Conservation (phyloP, 2,113 vertebrate genomes). For the Oreotragus oreotragus region DNA sequence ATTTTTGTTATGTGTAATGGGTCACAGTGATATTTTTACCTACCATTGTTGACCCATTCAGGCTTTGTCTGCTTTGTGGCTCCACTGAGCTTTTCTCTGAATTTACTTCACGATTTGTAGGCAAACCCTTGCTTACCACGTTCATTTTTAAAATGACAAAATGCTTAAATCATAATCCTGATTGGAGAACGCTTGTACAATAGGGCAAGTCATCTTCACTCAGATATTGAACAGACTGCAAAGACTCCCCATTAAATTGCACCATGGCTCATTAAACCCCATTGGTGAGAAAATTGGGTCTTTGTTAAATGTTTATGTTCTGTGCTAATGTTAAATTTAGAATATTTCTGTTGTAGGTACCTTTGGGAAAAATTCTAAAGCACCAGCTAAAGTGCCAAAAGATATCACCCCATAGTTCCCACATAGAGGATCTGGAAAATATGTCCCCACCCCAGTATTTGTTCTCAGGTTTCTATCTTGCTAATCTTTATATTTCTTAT, state of each 20-base stretch:
- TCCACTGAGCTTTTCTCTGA: neutral
- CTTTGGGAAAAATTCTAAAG: conserved; percentile 55
- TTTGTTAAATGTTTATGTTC: conserved; percentile 67
- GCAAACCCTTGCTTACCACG: conserved; percentile 6
- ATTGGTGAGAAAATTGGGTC: conserved; percentile 61
- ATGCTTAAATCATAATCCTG: neutral
- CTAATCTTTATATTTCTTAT: neutral
- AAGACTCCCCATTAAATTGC: conserved; percentile 52
- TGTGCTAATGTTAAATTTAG: conserved; percentile 62
- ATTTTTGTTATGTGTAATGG: neutral
- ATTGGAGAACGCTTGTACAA: neutral
- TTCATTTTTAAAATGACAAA: conserved; percentile 10
- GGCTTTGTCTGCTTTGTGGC: neutral
- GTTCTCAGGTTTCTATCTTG: neutral
- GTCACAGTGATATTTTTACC: neutral
- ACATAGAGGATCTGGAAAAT: neutral
- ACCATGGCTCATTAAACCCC: conserved; percentile 67
- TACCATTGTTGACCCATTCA: neutral
- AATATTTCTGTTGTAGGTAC: conserved; percentile 45
- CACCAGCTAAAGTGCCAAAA: neutral
- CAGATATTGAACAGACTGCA: conserved; percentile 40
- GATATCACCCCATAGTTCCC: neutral
- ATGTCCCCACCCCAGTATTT: neutral
- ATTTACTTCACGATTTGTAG: neutral
- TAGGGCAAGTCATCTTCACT: conserved; percentile 21